A percentile compares a stretch with the other conserved stretches of the same genome.
Conservation (phyloP, 2,113 vertebrate species). For the Erpornis zantholeuca region DNA sequence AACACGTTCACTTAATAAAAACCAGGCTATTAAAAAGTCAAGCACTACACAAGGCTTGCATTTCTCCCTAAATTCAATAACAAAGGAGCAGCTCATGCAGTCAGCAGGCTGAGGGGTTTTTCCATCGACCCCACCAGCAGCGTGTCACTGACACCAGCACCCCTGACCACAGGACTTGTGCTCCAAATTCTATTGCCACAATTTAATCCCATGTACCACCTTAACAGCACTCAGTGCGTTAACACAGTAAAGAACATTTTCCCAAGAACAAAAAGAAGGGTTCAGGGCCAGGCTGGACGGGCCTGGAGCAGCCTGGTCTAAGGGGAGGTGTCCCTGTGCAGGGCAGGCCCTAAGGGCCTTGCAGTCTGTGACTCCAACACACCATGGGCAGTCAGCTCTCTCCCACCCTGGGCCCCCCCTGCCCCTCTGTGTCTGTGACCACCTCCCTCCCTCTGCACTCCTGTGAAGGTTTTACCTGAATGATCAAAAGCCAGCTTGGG, state of each 20-base stretch:
- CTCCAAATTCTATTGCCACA: neutral
- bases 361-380: neutral
- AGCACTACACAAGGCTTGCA: neutral
- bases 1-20: neutral
- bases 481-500: neutral
- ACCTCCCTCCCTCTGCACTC: neutral
- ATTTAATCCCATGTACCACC: neutral
- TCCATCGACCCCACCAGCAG: neutral
- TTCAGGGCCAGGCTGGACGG: neutral
- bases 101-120: neutral
- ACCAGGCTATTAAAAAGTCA: neutral
- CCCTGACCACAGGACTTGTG: fast-evolving
- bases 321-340: neutral
- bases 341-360: neutral
- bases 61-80: neutral
- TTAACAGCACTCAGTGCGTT: neutral
- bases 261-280: neutral
- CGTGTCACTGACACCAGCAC: fast-evolving
- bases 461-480: neutral
- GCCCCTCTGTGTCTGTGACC: neutral
- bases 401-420: no score
- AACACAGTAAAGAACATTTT: neutral
- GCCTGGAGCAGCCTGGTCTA: neutral
- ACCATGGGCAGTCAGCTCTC: fast-evolving
- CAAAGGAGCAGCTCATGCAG: neutral